Percentiles rank a stretch among this genome's conserved stretches.
Evolutionary conservation across 2,113 vertebrate genomes (phyloP).

Genomic region (Oostethus manadensis): DNA sequence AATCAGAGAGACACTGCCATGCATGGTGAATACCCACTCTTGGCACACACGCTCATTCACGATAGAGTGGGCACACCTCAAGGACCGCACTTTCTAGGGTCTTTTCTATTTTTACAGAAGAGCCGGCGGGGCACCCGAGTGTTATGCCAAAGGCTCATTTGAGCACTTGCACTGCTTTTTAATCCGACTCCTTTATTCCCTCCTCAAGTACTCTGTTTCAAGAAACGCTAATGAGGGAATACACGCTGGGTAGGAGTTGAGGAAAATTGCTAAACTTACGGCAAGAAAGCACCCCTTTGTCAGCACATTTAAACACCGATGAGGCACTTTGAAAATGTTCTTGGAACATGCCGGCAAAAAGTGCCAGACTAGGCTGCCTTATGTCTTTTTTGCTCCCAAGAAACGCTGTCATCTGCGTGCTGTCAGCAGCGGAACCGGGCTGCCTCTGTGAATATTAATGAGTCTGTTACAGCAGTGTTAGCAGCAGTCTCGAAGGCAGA

Average conservation of each 20-base stretch:
- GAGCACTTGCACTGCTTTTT: constrained; percentile 34
- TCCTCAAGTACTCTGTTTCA: constrained; percentile 18
- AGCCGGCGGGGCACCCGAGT: constrained; percentile 34
- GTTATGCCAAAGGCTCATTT: constrained; percentile 45
- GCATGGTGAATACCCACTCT: constrained; percentile 43
- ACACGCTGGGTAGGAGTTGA: constrained; percentile 36
- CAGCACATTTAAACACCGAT: constrained; percentile 48
- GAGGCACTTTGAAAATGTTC: constrained; percentile 30
- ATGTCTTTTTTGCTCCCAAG: constrained; percentile 13
- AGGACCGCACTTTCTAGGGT: constrained; percentile 43
- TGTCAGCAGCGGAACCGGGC: constrained; percentile 10
- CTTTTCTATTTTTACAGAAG: constrained; percentile 49
- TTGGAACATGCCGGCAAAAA: constrained; percentile 19
- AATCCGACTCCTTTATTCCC: constrained; percentile 15
- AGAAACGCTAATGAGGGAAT: constrained; percentile 49
- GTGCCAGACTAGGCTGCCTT: constrained; percentile 21
- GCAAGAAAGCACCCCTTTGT: constrained; percentile 36
- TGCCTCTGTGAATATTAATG: constrained; percentile 49
- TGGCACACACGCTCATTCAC: constrained; percentile 57
- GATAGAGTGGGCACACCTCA: constrained; percentile 52
- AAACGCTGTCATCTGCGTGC: constrained; percentile 16
- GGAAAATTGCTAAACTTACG: constrained; percentile 44
- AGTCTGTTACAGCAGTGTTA: constrained; percentile 37
- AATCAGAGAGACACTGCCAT: constrained; percentile 45
- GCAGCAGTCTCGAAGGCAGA: constrained; percentile 54